phyloP scores from a whole-genome alignment of 1,140 invertebrate genomes.

The Dendrolimus kikuchii region DNA sequence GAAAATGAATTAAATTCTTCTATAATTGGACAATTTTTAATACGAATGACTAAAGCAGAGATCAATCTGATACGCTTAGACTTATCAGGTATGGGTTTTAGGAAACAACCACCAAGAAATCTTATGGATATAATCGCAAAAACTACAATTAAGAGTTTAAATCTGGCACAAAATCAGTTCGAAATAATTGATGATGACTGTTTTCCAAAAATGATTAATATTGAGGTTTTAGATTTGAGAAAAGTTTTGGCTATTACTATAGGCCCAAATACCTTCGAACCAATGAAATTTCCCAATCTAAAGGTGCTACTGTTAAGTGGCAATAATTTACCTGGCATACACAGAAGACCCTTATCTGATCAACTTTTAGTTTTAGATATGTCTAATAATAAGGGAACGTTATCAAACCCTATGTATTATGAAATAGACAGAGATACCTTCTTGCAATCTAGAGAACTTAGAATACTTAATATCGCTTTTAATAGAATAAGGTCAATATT shows the following conservation, averaged over 20 bases:
- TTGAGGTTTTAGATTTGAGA: conserved; percentile 65
- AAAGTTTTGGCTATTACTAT: conserved; percentile 50
- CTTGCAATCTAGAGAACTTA: conserved; percentile 33
- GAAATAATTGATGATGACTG: conserved; percentile 58
- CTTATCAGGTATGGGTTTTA: conserved; percentile 69
- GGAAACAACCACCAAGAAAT: conserved; percentile 52
- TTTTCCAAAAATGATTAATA: conserved; percentile 70
- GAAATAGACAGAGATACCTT: conserved; percentile 56
- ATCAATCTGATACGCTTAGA: conserved; percentile 62
- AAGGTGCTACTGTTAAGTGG: conserved; percentile 60
- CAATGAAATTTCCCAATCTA: conserved; percentile 60
- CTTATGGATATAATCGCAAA: conserved; percentile 66
- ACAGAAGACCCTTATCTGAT: conserved; percentile 56
- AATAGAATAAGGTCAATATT: conserved; percentile 66
- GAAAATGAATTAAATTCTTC: conserved; percentile 66
- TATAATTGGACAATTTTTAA: conserved; percentile 54
- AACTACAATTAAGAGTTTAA: conserved; percentile 64
- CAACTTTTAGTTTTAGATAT: conserved; percentile 65
- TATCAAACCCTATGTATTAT: conserved; percentile 55
- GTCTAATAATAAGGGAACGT: conserved; percentile 58
- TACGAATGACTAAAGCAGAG: conserved; percentile 32
- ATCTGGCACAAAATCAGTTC: conserved; percentile 70
- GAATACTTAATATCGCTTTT: conserved; percentile 60
- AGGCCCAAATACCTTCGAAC: conserved; percentile 42
- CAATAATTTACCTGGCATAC: conserved; percentile 66